Evolutionary conservation across 2,888 invertebrate genomes (phyloP).

Genomic region (Tetranychus piercei): DNA sequence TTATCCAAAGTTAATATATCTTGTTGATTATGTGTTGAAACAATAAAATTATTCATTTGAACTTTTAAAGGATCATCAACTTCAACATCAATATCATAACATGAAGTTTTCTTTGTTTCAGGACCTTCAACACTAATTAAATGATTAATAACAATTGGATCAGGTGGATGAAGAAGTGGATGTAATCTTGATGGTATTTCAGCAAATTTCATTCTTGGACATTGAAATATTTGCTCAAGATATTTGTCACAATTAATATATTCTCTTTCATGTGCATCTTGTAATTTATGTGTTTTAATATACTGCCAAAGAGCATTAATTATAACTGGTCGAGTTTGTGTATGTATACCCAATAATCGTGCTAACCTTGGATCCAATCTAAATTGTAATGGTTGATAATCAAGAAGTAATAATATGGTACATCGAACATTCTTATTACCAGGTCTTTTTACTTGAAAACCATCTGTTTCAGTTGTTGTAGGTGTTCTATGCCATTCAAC

Average conservation of each 20-base stretch:
- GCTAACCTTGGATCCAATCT: constrained; percentile 91
- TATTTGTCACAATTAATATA: constrained; percentile 93
- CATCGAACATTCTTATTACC: constrained; percentile 98
- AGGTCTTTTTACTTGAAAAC: constrained; percentile 65
- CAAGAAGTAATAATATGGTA: constrained; percentile 83
- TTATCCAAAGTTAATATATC: constrained; percentile 73
- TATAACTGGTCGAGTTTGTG: constrained; percentile 86
- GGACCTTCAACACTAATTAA: constrained; percentile 65
- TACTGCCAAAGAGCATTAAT: constrained; percentile 99
- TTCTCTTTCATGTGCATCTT: constrained; percentile 88
- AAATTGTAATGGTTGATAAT: constrained; percentile 93
- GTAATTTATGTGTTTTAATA: constrained; percentile 77
- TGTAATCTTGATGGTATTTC: constrained; percentile 91
- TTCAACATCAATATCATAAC: constrained; percentile 98
- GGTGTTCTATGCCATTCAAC: constrained; percentile 98
- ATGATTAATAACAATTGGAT: constrained; percentile 98
- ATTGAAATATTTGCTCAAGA: constrained; percentile 88
- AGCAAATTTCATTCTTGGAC: constrained; percentile 87
- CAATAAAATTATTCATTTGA: constrained; percentile 90
- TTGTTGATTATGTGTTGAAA: constrained; percentile 88
- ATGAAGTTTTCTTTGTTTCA: constrained; percentile 93
- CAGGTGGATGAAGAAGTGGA: constrained; percentile 84
- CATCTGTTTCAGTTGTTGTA: constrained; percentile 79
- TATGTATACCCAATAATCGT: constrained; percentile 85
- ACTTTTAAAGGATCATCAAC: constrained; percentile 90